Base-by-base conservation (phyloP, 92 coral and sea anemone species). In the Porites rus region DNA sequence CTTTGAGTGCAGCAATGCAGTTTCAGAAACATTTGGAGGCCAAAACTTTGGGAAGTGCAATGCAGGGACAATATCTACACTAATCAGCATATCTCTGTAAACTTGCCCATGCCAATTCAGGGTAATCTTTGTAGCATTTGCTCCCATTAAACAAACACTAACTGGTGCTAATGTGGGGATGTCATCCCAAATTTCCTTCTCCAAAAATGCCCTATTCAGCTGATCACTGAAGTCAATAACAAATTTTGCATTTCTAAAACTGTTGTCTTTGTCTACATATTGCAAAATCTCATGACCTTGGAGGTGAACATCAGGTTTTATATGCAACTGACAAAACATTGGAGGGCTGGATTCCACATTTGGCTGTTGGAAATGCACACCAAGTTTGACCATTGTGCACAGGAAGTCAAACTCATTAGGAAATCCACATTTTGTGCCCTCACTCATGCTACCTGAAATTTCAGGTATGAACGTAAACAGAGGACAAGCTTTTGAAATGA, bases 361-460 rank as follows among this genome's bases (percentile, higher is more conserved):
- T 81, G 85, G 85, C 77, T 81, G 68, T 51, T 81, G 85, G 16
- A 81, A 81, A 81, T n/a, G 53, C 85, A 69, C 52, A 14, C 67
- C 7, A 69, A 81, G 54, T 54, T 51, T 53, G 21, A 22, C 68
- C 85, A 81, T 81, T 69, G 85, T 81, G 43, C 85, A 81, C n/a
- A 81, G 2, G 65, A 68, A 81, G 69, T 81, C 85, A 69, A 81
- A 81, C 54, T 81, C 85, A 69, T 81, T 68, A 22, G 85, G 85
- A 81, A 69, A 81, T 81, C 85, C 85, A 81, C 85, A 81, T 56
- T 81, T 81, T 50, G 85, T 81, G 0, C 68, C 68, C 54, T 81
- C 85, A 14, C 85, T 81, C 3, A 69, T 28, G 19, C 85, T 81
- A 6, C 85, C 76, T 8, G 85, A 81, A 60, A 81, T 81, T 53